Evolutionary conservation across 2,888 invertebrate genomes (phyloP), one percentile per base, ranked within the genome.

Genomic region (Drosophila kokeensis): DNA sequence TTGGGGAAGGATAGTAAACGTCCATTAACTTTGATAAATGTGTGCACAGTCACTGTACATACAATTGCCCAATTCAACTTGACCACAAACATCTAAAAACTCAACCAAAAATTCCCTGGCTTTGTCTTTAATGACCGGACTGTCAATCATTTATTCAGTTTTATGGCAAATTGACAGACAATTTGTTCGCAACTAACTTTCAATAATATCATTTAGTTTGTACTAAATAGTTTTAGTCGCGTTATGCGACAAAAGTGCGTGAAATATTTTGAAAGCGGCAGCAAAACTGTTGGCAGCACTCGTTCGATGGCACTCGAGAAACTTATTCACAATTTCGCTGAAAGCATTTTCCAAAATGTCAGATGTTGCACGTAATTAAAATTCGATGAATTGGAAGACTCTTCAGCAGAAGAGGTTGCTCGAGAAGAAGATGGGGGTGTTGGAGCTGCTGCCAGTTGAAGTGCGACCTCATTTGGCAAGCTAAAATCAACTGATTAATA

Each of bases 281-380:
- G 57, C 61, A 81, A 81, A 74, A 30, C 75, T 81, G 64, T 63
- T 68, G 58, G 60, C 67, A 63, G 72, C 67, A 38, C 50, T 48
- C 50, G 49, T 13, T 38, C 13, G 29, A 65, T 71, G 69, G 73
- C 65, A 70, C 64, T 55, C 62, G 63, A 45, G 15, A 62, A 78
- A 58, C 75, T 69, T 75, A 80, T 80, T 87, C 77, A 73, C 83
- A 77, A 71, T 68, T 80, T 77, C 21, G 54, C 59, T 55, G 68
- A 60, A 54, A 53, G 57, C 48, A 48, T 68, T 57, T 60, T 42
- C 38, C 54, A 40, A 52, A 79, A 69, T 63, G 69, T 64, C 85
- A 83, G 89, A 85, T 83, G 83, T 75, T 73, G 81, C 83, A 87
- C 77, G 83, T 87, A 87, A 88, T 87, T 90, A 88, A 90, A 88